Conservation (phyloP, 2,113 vertebrate species). For the Zingel zingel region DNA sequence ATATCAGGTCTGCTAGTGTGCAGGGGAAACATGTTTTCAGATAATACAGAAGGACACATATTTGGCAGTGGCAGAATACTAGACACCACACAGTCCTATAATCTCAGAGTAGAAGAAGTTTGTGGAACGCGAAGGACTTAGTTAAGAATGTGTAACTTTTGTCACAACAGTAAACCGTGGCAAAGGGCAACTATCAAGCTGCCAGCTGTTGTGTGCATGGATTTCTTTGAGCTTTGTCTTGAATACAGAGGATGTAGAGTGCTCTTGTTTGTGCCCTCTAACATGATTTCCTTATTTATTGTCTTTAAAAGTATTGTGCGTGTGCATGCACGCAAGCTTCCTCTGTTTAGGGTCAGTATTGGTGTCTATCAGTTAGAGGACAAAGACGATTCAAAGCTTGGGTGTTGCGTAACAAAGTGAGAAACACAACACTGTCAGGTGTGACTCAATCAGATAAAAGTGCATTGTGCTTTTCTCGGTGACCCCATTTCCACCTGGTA, state of each 20-base stretch:
- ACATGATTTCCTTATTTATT: conserved; percentile 18
- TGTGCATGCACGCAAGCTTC: neutral
- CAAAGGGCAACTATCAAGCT: conserved; percentile 33
- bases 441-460: conserved; percentile 54
- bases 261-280: conserved; percentile 22
- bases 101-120: conserved; percentile 36
- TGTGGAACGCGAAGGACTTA: conserved; percentile 55
- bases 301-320: conserved; percentile 1
- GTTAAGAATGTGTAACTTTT: conserved; percentile 31
- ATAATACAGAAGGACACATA: conserved; percentile 41
- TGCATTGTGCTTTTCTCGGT: conserved; percentile 16
- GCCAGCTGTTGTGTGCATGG: conserved; percentile 1
- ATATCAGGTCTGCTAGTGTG: neutral
- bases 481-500: no score
- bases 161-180: neutral
- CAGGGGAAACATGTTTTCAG: neutral
- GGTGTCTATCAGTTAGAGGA: conserved; percentile 27
- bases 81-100: conserved; percentile 52
- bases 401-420: conserved; percentile 43
- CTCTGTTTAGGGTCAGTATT: conserved; percentile 39
- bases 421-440: conserved; percentile 71
- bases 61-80: conserved; percentile 15
- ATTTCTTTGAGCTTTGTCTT: neutral
- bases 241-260: neutral
- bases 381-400: conserved; percentile 32